Conservation (phyloP, 2,113 vertebrate genomes). For the Notarius quadriscutis region DNA sequence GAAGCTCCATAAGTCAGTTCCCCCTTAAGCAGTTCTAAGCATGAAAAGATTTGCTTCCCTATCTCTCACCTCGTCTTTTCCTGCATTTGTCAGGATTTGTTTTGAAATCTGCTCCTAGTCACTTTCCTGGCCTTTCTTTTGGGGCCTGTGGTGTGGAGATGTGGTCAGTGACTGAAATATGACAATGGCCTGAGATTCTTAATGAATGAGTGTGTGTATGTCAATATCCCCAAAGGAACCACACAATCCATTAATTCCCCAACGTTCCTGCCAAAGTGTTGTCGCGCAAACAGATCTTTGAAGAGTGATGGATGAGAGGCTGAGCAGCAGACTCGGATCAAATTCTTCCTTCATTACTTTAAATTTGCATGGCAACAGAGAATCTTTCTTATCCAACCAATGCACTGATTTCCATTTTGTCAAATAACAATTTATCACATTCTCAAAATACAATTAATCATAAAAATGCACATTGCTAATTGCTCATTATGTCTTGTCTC, state of each 20-base stretch:
- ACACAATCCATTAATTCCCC: constrained; percentile 49
- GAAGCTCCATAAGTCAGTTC: constrained; percentile 35
- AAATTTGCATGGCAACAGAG: constrained; percentile 58
- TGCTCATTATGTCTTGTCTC: not conserved
- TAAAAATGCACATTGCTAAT: not conserved
- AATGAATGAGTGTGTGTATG: constrained; percentile 42
- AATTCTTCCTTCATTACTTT: constrained; percentile 52
- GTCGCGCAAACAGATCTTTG: constrained; percentile 44
- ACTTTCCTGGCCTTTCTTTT: constrained; percentile 40
- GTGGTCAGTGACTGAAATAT: constrained; percentile 30
- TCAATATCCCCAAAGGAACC: constrained; percentile 49
- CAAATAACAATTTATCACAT: not conserved
- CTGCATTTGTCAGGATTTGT: constrained; percentile 46
- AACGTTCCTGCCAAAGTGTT: constrained; percentile 47
- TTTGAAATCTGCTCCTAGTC: constrained; percentile 43
- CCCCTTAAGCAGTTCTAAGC: constrained; percentile 24
- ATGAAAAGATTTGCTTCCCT: constrained; percentile 43
- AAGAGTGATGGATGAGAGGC: constrained; percentile 53
- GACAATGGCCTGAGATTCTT: constrained; percentile 21
- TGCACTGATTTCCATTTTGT: not conserved
- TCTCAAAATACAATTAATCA: not conserved
- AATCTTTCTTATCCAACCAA: constrained; percentile 29
- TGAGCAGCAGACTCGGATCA: constrained; percentile 9
- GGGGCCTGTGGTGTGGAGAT: constrained; percentile 16
- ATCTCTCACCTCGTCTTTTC: constrained; percentile 37